Base-by-base conservation (phyloP, 2,113 vertebrate species). In the Syrmaticus mikado region DNA sequence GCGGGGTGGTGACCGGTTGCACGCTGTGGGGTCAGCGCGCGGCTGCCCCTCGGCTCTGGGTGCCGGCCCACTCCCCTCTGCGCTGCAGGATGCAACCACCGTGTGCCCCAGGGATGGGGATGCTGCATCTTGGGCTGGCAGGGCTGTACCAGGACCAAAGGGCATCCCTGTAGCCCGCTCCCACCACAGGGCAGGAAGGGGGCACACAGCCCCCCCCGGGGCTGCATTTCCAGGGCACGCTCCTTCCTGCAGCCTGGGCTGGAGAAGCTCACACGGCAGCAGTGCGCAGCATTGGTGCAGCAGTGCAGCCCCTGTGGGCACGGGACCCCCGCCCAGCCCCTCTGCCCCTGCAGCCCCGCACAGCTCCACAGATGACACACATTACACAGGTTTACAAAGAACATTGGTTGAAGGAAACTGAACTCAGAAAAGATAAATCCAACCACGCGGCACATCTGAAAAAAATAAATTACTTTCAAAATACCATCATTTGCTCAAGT, bases 401-500 rank as follows among this genome's bases (percentile, higher is more conserved):
- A 92, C 94, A 85, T 70, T 62, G 82, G 81, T 71, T 82, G 66
- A 92, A 94, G 93, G 95, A 85, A 91, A 91, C 90, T 48, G 78
- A 64, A 77, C 82, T 87, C 84, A 13, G 85, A 85, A 93, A 90
- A 93, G 92, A 95, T 72, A 83, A 91, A 88, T n/a, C 89, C 95
- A 94, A 93, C 67, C 93, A 82, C 74, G 67, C 41, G 60, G 94
- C 92, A 79, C 93, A 2, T 95, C 95, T 94, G 95, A 81, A 81
- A 93, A 95, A 88, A 97, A 97, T 97, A 97, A 98, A 96, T 98
- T 97, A 97, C 96, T 96, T 96, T 97, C 94, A 93, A 91, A 97
- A 97, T 87, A 95, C 73, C 94, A 94, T 95, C 73, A 92, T 95
- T 93, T 96, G 88, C 94, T 94, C 65, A 83, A 91, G 92, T 71